Base-by-base conservation (phyloP, 2,113 vertebrate genomes). In the Datnioides undecimradiatus region DNA sequence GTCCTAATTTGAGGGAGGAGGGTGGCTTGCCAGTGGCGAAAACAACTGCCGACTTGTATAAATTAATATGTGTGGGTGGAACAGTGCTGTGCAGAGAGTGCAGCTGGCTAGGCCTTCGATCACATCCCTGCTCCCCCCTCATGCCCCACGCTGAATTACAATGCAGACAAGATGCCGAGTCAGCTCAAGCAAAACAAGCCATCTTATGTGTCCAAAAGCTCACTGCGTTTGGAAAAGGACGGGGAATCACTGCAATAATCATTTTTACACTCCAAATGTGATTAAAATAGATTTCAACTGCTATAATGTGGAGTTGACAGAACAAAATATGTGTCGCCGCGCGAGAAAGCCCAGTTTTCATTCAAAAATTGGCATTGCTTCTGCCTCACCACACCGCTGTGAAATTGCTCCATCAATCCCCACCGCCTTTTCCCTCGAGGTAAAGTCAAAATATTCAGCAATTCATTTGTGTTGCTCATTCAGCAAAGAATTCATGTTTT, bases 331-430 rank as follows among this genome's bases (percentile, higher is more conserved):
- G 16, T 27, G 36, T 13, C 5, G 1, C 14, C 34, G 10, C 13
- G 19, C 3, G 2, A 62, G 16, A 59, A 67, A 73, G 23, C 16
- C 38, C 13, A 4, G 29, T 65, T 88, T 79, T 63, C 27, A 14
- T 54, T 55, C 19, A 45, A 29, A 70, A 79, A 48, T 54, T 29
- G 31, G 48, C 64, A 54, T 34, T 17, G 21, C 82, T 73, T 71
- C 31, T 33, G 57, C 51, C 19, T 78, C 70, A 58, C 52, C 57
- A 80, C 72, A 41, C 55, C 21, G 25, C 84, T 62, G 80, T 79
- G 52, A 79, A 88, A 90, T 77, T 79, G 62, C 81, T 73, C 59
- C 72, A 87, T 92, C 87, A 87, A 89, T 88, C 85, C 78, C 67
- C 11, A 7, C 45, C 7, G 68, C 79, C 55, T 45, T 65, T 57